Base-by-base conservation (phyloP, 2,888 invertebrate genomes). In the Phyllotreta cruciferae region DNA sequence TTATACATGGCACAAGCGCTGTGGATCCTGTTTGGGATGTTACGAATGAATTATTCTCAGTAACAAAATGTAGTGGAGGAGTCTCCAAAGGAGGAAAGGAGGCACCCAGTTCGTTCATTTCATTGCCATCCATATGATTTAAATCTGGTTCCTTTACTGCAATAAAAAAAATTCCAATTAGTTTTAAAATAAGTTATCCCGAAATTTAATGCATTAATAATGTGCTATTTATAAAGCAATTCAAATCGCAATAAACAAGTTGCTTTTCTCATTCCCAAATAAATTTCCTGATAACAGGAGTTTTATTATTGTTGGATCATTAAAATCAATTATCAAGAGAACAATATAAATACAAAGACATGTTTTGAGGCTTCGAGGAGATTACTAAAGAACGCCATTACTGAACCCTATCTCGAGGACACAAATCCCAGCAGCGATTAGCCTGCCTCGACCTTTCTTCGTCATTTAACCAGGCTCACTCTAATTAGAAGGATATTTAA, bases 1-100 rank as follows among this genome's bases (percentile, higher is more conserved):
- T 91, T 68, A 91, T 86, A 79, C 94, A 94, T 1, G 93, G 93
- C 67, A 94, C 84, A 63, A 91, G 85, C 3, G 93, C 93, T 0
- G 91, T 92, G 64, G 92, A 92, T 10, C 93, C 93, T 47, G 90
- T 91, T 82, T 94, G 93, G 72, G 93, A 91, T 67, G 90, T 90
- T 78, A 94, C 87, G 49, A 89, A 82, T 0, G 92, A 92, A 68
- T 90, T 91, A 79, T 94, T 94, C 76, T 91, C 90, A 4, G 93
- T 93, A 55, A 88, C 89, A 77, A 94, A 94, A 79, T 88, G 90
- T 82, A 92, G 90, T 76, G 90, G 90, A 60, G 88, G 78, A 66
- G 81, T 81, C 71, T 80, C 80, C 49, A 79, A 73, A 44, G 81
- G 79, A 60, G 81, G 77, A 74, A 79, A 81, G 60, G 81, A 79